Percentiles rank a stretch among this genome's conserved stretches.
Evolutionary conservation across 2,797 vertebrate species (phyloP).

Genomic region (Poecilia gillii): DNA sequence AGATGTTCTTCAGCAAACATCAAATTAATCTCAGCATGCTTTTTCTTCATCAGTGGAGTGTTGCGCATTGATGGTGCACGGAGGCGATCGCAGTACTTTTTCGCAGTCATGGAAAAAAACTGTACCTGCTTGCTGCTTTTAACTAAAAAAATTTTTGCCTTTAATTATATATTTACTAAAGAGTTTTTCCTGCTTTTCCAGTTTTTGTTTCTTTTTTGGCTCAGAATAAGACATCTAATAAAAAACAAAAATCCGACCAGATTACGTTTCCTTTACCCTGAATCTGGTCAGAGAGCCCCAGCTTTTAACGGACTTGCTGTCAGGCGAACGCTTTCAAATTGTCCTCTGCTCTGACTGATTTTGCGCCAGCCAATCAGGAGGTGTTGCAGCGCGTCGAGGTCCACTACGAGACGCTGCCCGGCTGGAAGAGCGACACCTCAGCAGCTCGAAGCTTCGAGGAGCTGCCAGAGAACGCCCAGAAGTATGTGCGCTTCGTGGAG

Average conservation of each 20-base stretch:
- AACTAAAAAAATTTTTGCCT: background rate
- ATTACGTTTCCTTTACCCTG: conserved; percentile 5
- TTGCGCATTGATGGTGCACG: background rate
- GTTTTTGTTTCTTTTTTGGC: background rate
- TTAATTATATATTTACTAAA: background rate
- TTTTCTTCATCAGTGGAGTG: background rate
- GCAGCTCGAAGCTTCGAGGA: conserved; percentile 89
- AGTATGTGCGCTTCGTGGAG: conserved; percentile 92
- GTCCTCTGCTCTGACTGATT: conserved; percentile 13
- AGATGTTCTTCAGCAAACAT: background rate
- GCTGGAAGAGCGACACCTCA: conserved; percentile 94
- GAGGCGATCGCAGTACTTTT: background rate
- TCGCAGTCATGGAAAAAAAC: background rate
- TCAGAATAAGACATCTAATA: background rate
- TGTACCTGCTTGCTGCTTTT: background rate
- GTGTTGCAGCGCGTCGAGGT: conserved; percentile 94
- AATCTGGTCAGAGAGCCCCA: conserved; percentile 13
- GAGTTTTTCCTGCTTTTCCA: background rate
- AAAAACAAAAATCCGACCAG: background rate
- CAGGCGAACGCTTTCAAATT: conserved; percentile 28
- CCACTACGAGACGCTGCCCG: conserved; percentile 92
- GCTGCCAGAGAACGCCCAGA: conserved; percentile 93
- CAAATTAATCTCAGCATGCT: background rate
- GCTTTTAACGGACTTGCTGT: conserved; percentile 9
- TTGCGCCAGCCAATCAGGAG: conserved; percentile 92